Evolutionary conservation across 1,140 invertebrate genomes (phyloP).

Genomic region (Ceratina australensis): DNA sequence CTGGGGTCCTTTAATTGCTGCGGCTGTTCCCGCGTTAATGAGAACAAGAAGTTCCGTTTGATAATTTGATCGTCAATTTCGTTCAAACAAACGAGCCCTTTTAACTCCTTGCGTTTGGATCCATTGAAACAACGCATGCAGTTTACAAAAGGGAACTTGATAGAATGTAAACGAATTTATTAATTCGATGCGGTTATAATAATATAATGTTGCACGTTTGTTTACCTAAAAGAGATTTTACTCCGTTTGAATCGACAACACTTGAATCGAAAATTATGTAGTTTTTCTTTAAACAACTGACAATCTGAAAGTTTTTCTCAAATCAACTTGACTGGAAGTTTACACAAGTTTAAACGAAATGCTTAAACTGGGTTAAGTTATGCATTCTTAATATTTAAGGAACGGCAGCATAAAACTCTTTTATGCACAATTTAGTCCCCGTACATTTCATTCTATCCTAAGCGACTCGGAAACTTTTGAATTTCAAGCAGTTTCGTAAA

Average conservation of each 20-base stretch:
- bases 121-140: too few species aligned
- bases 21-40: background rate
- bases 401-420: background rate
- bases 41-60: background rate
- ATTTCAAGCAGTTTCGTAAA: background rate
- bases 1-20: background rate
- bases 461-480: background rate
- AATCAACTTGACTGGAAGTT: constrained; percentile 9
- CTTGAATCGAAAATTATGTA: background rate
- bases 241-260: background rate
- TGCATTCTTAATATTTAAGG: constrained; percentile 13
- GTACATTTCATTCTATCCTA: background rate
- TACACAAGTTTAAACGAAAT: background rate
- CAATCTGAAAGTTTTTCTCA: background rate
- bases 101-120: too few species aligned
- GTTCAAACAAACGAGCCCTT: background rate
- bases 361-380: constrained; percentile 14
- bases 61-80: background rate
- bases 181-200: too few species aligned
- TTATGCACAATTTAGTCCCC: constrained; percentile 6
- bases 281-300: too few species aligned
- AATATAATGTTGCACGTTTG: too few species aligned
- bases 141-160: background rate
- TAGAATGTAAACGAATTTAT: too few species aligned
- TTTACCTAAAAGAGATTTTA: background rate